Conservation (phyloP, 2,888 invertebrate genomes). For the Auanema freiburgensis region DNA sequence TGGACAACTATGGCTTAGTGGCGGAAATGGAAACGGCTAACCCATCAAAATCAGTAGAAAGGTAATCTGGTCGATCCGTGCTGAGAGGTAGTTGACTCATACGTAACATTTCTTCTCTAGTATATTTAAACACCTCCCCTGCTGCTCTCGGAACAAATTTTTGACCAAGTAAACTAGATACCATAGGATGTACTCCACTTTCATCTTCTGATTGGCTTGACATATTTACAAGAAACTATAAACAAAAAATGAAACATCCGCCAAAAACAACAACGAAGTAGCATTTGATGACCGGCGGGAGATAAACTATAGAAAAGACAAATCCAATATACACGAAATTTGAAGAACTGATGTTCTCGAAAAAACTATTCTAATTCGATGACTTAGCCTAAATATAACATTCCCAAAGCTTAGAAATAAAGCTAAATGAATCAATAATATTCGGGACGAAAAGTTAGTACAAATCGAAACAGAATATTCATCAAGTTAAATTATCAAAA, state of each 20-base stretch:
- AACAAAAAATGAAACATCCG: constrained; percentile 13
- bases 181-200: constrained; percentile 31
- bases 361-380: constrained; percentile 4
- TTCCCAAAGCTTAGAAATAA: constrained; percentile 5
- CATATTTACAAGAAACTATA: constrained; percentile 45
- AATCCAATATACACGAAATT: constrained; percentile 3
- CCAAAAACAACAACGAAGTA: not conserved
- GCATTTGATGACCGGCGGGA: not conserved
- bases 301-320: not conserved
- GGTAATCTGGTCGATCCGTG: constrained; percentile 46
- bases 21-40: constrained; percentile 19
- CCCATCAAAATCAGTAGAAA: constrained; percentile 55
- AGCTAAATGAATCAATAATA: too few relatives aligned
- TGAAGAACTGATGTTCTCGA: not conserved
- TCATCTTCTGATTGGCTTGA: constrained; percentile 40
- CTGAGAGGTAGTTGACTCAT: constrained; percentile 33
- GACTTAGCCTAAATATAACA: not conserved
- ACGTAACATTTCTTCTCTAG: constrained; percentile 49
- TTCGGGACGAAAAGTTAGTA: too few relatives aligned
- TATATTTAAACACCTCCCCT: constrained; percentile 28
- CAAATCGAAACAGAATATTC: not conserved
- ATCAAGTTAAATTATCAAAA: not conserved
- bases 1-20: not conserved
- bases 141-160: constrained; percentile 24
- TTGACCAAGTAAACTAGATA: constrained; percentile 35